Percentiles rank a stretch among this genome's conserved stretches.
Conservation (phyloP, 1,140 invertebrate species). For the Muscidifurax raptorellus region DNA sequence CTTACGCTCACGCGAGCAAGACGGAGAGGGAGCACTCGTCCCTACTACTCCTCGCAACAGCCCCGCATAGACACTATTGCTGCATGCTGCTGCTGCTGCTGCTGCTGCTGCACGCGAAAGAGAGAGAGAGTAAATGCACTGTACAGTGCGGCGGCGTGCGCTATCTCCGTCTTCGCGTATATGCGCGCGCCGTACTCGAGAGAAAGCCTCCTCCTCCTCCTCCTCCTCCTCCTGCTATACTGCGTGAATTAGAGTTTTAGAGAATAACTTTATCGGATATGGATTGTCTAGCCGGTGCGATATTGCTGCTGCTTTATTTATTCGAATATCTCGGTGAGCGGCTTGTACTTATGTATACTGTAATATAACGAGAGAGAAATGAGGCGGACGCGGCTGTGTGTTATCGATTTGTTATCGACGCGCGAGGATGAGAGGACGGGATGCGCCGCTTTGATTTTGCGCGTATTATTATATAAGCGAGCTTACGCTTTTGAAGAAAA, state of each 20-base stretch:
- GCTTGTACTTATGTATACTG: too few relatives aligned
- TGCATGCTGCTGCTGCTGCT: background rate
- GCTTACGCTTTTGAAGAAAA: too few relatives aligned
- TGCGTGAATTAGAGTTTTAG: background rate
- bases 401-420: too few relatives aligned
- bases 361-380: background rate
- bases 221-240: too few relatives aligned
- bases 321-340: too few relatives aligned
- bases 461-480: too few relatives aligned
- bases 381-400: too few relatives aligned
- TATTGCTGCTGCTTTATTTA: background rate
- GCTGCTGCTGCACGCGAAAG: background rate
- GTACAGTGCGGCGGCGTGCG: background rate
- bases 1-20: background rate
- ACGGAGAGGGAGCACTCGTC: background rate
- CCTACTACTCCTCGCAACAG: too few relatives aligned
- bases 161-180: background rate
- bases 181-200: background rate
- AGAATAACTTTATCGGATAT: conserved; percentile 15
- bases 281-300: background rate
- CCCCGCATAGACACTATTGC: background rate
- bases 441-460: too few relatives aligned
- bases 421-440: too few relatives aligned
- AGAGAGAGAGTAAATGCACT: conserved; percentile 13
- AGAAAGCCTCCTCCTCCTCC: background rate